These are phyloP conservation scores for Propsilocerus akamusi DNA, from an alignment of 1,140 invertebrate genomes.

Conservation along the genomic window DNA sequence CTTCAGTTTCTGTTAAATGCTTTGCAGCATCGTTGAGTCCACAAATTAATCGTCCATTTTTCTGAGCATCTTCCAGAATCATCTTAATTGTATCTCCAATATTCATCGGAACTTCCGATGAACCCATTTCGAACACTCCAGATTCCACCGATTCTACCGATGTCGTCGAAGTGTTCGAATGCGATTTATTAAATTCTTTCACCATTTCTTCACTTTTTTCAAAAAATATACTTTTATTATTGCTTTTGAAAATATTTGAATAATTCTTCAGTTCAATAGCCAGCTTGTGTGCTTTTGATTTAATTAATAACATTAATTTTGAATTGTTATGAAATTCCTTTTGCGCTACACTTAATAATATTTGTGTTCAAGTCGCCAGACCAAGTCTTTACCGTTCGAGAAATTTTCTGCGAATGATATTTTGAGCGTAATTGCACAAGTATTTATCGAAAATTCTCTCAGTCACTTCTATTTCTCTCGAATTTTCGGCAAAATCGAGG, in stretches of 20 bases:
- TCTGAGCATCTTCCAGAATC: neutral
- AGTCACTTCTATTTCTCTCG: neutral
- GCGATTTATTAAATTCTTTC: neutral
- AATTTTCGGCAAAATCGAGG: too few species aligned
- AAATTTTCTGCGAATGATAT: neutral
- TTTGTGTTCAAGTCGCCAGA: too few species aligned
- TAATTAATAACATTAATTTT: neutral
- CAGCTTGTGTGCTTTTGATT: neutral
- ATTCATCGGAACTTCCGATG: neutral
- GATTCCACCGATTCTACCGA: neutral
- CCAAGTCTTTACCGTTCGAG: neutral
- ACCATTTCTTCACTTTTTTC: neutral
- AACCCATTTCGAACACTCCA: neutral
- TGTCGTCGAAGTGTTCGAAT: neutral
- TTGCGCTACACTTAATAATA: neutral
- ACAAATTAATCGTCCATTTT: neutral
- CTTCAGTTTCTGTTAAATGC: conserved; percentile 18
- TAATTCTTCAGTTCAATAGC: neutral
- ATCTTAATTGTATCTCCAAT: neutral
- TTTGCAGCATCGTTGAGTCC: neutral
- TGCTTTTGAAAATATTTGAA: neutral
- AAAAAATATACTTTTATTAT: neutral
- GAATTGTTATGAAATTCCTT: conserved; percentile 1
- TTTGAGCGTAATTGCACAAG: neutral
- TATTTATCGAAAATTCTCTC: neutral